phyloP scores from a whole-genome alignment of 2,113 vertebrate genomes.

The Centrocercus urophasianus region DNA sequence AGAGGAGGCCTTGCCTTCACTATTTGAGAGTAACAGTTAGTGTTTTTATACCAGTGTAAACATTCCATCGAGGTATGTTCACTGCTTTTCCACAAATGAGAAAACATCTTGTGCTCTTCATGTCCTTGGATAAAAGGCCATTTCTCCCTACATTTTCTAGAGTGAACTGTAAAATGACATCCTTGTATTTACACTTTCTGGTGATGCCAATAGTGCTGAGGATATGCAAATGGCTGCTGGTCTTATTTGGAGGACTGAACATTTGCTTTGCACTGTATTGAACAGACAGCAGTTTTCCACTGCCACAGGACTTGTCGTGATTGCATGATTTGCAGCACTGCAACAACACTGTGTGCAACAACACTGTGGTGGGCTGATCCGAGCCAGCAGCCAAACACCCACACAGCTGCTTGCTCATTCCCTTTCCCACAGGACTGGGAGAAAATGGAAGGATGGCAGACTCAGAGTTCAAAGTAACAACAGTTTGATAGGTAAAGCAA shows the following conservation, averaged over 20 bases:
- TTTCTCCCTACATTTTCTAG: background rate
- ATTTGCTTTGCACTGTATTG: background rate
- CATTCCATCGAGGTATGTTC: background rate
- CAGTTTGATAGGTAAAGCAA: background rate
- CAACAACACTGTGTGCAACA: background rate
- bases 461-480: background rate
- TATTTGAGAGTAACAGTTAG: background rate
- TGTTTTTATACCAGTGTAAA: background rate
- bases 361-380: background rate
- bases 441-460: background rate
- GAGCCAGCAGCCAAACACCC: background rate
- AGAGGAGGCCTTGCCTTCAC: background rate
- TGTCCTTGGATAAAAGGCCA: background rate
- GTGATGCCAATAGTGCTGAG: background rate
- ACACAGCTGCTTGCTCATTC: background rate
- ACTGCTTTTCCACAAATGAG: background rate
- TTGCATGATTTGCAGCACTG: background rate
- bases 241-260: background rate
- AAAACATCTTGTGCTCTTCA: background rate
- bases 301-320: background rate
- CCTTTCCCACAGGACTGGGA: fast-evolving
- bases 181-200: background rate
- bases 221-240: background rate
- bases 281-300: background rate
- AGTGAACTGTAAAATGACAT: background rate